Evolutionary conservation across 2,797 vertebrate species (phyloP), one percentile per base, ranked within the genome.

Genomic region (Eurystomus glaucurus): DNA sequence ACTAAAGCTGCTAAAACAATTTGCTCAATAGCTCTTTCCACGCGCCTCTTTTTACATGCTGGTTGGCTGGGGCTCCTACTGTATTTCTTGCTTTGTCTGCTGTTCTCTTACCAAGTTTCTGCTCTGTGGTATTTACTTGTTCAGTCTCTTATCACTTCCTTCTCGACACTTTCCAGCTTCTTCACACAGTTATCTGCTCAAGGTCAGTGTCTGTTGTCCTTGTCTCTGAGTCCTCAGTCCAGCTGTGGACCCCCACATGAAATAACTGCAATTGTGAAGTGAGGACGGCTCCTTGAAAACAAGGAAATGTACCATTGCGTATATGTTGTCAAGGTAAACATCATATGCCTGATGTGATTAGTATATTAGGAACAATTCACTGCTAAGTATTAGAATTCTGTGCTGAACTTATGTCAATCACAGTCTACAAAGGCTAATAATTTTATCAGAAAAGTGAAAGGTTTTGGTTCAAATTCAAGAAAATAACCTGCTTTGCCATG

Each of bases 241-340:
- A 35, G 35, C 35, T 35, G 35, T 35, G 35, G 35, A 35, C 35
- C 35, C 35, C 35, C 35, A 35, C 58, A 19, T 37, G 35, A 77
- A 71, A 60, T 58, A 68, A 33, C 11, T 62, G 10, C n/a, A 45
- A 1, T 10, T 78, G 3, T 69, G 29, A 60, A 45, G 52, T 58
- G 9, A 0, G 1, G 3, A 28, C 51, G 3, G 5, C 5, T 54
- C 14, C 18, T 48, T 80, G 10, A 60, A 68, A 51, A 7, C 11
- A 89, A 51, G 3, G 15, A 72, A 72, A 54, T 37, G 15, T 0
- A 25, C 6, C 8, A 28, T 37, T 60, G 17, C 0, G 5, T 55
- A 10, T 17, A 29, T 57, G 87, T 66, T 51, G 5, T 77, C 46
- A 48, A 64, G 11, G 14, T 72, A 43, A 69, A 33, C 22, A 35